Conservation (phyloP, 2,888 invertebrate genomes). For the Lagria hirta region DNA sequence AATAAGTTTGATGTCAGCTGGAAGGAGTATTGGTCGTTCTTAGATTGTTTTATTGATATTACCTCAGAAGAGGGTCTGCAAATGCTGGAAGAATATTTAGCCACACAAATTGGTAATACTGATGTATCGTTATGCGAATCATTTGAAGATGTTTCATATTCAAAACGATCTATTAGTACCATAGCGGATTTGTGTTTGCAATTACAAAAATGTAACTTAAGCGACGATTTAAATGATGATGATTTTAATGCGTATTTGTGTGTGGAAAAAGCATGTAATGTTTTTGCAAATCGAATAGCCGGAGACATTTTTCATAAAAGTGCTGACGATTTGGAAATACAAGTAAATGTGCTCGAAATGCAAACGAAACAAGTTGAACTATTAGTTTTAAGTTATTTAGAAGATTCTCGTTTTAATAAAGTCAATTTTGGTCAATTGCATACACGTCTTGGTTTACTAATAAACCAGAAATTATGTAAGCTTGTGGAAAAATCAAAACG, state of each 20-base stretch:
- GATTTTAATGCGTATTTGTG: constrained; percentile 55
- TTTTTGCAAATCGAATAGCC: constrained; percentile 70
- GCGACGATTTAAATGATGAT: constrained; percentile 30
- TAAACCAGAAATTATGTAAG: too few species aligned
- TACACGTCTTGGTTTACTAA: constrained; percentile 64
- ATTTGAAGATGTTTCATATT: constrained; percentile 1
- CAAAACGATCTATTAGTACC: constrained; percentile 52
- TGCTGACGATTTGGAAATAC: constrained; percentile 50
- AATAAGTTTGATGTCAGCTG: constrained; percentile 74
- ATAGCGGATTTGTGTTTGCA: constrained; percentile 63
- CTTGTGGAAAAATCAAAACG: constrained; percentile 55
- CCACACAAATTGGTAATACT: constrained; percentile 39
- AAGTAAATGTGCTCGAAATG: constrained; percentile 60
- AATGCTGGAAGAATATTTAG: constrained; percentile 74
- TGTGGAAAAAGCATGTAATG: constrained; percentile 64
- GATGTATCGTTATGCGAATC: constrained; percentile 5
- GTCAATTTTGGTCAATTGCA: constrained; percentile 67
- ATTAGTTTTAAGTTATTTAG: constrained; percentile 68
- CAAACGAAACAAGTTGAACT: constrained; percentile 71
- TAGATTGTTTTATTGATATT: constrained; percentile 80
- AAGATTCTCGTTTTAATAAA: constrained; percentile 63
- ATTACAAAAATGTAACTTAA: constrained; percentile 59
- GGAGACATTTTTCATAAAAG: constrained; percentile 55
- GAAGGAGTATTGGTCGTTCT: constrained; percentile 93
- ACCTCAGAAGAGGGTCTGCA: constrained; percentile 70